A percentile compares a stretch with the other conserved stretches of the same genome.
Evolutionary conservation across 2,113 vertebrate species (phyloP).

Genomic region (Planiliza haematocheilus): DNA sequence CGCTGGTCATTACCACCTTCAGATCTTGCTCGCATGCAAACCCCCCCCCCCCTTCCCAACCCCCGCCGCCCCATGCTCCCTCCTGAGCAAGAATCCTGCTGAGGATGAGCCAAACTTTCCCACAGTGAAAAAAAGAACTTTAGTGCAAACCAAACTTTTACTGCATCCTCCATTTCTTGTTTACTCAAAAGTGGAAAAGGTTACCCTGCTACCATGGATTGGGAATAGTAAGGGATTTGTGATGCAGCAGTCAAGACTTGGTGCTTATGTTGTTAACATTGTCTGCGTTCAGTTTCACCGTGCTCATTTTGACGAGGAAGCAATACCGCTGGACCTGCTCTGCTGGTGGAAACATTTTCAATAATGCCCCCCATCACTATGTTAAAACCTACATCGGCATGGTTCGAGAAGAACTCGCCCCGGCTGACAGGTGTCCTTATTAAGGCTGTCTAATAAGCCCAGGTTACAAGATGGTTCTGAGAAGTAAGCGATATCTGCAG

Average conservation of each 20-base stretch:
- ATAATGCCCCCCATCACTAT: conserved; percentile 52
- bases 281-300: background rate
- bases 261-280: background rate
- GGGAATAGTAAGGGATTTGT: too few relatives aligned
- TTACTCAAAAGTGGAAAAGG: too few relatives aligned
- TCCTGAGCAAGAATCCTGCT: conserved; percentile 63
- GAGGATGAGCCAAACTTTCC: conserved; percentile 75
- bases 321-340: background rate
- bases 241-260: background rate
- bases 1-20: conserved; percentile 74
- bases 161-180: background rate
- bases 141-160: conserved; percentile 2
- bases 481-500: conserved; percentile 76
- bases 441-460: conserved; percentile 80
- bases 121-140: conserved; percentile 62
- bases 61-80: background rate
- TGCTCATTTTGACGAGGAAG: background rate
- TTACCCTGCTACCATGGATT: too few relatives aligned
- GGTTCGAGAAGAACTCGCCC: conserved; percentile 59
- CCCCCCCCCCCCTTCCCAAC: background rate
- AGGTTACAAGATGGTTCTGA: conserved; percentile 74
- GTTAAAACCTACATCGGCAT: conserved; percentile 64
- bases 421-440: conserved; percentile 81
- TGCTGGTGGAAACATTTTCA: conserved; percentile 56
- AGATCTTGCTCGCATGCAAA: conserved; percentile 68